Evolutionary conservation across 2,113 vertebrate genomes (phyloP), one percentile per base, ranked within the genome.

Genomic region (Echinops telfairi): DNA sequence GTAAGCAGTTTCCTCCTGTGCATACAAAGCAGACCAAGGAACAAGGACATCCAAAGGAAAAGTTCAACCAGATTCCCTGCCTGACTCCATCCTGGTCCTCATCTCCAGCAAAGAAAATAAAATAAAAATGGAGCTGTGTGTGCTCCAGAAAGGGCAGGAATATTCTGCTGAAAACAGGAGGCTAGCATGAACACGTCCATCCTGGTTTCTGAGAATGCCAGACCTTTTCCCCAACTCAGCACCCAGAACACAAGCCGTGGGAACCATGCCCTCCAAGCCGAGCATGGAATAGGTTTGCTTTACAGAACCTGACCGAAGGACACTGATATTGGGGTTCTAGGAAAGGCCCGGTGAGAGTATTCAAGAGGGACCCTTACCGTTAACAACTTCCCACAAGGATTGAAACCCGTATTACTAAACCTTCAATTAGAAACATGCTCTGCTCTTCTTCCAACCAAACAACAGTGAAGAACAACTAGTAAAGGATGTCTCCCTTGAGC

Each of bases 251-350:
- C 70, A n/a, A 70, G 71, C 36, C 47, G 57, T 73, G 71, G 57
- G 84, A 87, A 27, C 62, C 62, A 16, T 6, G 22, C 15, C 16
- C 47, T 88, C 80, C 71, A 84, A 84, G 38, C 29, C 78, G 80
- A 58, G 40, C 40, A 62, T 11, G 47, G 53, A 84, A 60, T 78
- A 71, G 31, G 79, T 62, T 40, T 88, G 31, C 43, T 78, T 91
- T 80, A 71, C 60, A 88, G 62, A 64, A 40, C 78, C 62, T 84
- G 71, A 79, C 27, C 64, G 66, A 75, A 81, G 58, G 38, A 92
- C 58, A 31, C 75, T 36, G 22, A 85, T 23, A 12, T 33, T 9
- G 40, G 40, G 40, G 40, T 40, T 40, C 40, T 7, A 40, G 93
- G 83, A 57, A 57, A 83, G 27, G 17, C 15, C 27, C 47, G 19